These are phyloP conservation scores for Drosophila borealis DNA, from an alignment of 2,888 invertebrate genomes.

Conservation along the genomic window DNA sequence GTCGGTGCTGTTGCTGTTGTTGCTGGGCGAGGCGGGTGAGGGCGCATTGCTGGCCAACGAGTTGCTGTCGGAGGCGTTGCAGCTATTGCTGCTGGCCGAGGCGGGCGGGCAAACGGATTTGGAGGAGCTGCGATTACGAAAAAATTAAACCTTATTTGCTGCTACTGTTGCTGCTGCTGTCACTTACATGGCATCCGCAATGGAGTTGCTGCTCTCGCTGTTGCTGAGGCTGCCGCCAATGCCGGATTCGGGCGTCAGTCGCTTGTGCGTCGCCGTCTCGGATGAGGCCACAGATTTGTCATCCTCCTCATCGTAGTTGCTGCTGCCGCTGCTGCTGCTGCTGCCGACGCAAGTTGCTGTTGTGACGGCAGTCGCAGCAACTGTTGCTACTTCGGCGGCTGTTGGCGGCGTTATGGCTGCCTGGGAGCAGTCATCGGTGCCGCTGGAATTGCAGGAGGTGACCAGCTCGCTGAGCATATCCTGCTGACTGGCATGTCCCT, in stretches of 20 bases:
- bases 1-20: constrained; percentile 28
- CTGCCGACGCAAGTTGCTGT: background rate
- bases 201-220: constrained; percentile 78
- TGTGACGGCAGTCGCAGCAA: background rate
- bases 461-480: constrained; percentile 82
- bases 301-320: constrained; percentile 68
- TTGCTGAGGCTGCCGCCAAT: constrained; percentile 82
- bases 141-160: background rate
- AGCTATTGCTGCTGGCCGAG: constrained; percentile 69
- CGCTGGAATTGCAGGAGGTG: constrained; percentile 78
- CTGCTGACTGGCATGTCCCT: constrained; percentile 61
- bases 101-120: constrained; percentile 76
- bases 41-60: constrained; percentile 86
- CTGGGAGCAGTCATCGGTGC: constrained; percentile 70
- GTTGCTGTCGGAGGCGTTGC: constrained; percentile 83
- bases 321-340: constrained; percentile 51
- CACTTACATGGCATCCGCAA: constrained; percentile 76
- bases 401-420: constrained; percentile 24
- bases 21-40: constrained; percentile 80
- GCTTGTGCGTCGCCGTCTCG: constrained; percentile 72
- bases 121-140: constrained; percentile 38
- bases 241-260: constrained; percentile 80
- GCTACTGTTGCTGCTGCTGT: background rate
- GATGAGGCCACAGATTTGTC: constrained; percentile 67
- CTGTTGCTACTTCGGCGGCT: constrained; percentile 20